A percentile compares a stretch with the other conserved stretches of the same genome.
phyloP scores from a whole-genome alignment of 1,140 invertebrate species.

The Trachelipus rathkii region DNA sequence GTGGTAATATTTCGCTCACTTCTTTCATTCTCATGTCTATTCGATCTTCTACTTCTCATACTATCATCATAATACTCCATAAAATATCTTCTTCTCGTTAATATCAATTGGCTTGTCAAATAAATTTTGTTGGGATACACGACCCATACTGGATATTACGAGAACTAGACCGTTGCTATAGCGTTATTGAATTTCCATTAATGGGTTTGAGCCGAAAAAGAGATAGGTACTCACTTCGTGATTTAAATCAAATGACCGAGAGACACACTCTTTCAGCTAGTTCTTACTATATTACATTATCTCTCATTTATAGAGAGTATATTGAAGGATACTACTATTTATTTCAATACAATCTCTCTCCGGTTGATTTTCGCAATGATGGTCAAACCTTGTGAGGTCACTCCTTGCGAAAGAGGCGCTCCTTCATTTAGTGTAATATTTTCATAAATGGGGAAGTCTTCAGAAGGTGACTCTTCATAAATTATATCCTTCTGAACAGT shows the following conservation, averaged over 20 bases:
- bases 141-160: too few species aligned
- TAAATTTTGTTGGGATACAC: too few species aligned
- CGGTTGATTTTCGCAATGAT: conserved; percentile 27
- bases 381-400: conserved; percentile 20
- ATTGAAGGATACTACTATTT: conserved; percentile 40
- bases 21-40: too few species aligned
- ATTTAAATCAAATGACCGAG: too few species aligned
- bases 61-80: too few species aligned
- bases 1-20: too few species aligned
- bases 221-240: too few species aligned
- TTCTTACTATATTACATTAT: conserved; percentile 4
- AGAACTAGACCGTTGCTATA: neutral
- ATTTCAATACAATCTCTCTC: too few species aligned
- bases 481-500: conserved; percentile 41
- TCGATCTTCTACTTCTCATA: too few species aligned
- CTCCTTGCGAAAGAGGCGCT: conserved; percentile 19
- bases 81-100: too few species aligned
- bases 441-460: conserved; percentile 47
- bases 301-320: conserved; percentile 30
- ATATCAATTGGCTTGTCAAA: too few species aligned
- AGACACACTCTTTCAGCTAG: neutral
- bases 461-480: conserved; percentile 42
- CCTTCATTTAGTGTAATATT: conserved; percentile 42
- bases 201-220: too few species aligned
- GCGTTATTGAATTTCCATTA: neutral